Evolutionary conservation across 2,797 vertebrate genomes (phyloP), one percentile per base, ranked within the genome.

Genomic region (Squalus acanthias): DNA sequence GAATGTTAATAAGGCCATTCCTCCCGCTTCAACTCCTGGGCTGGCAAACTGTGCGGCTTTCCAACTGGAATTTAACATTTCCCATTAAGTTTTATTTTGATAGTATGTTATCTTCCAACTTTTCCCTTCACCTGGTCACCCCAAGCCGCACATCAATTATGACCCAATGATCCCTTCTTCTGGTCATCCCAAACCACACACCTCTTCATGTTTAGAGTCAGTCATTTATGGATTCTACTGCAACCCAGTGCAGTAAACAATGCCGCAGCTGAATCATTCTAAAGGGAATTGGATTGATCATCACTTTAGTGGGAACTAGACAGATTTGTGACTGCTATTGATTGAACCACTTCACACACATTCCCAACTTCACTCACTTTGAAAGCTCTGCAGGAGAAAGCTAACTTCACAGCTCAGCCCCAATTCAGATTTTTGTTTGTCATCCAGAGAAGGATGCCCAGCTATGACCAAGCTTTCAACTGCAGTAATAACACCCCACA

Each of bases 301-400:
- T 20, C 63, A 65, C 65, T 65, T 92, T 65, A 65, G 57, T 92
- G 15, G 33, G 26, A 13, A 63, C 17, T 20, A n/a, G 89, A 65
- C 29, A 92, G 89, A 92, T 92, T 92, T 92, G 89, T 1, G 15
- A 92, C 89, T 65, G 33, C 89, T 20, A 65, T 92, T 65, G 89
- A 65, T 20, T n/a, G 29, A 65, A 13, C n/a, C 60, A 39, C 17
- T 65, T 39, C 33, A 20, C 29, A 92, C 60, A 33, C 26, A 65
- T 92, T 92, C 60, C n/a, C 29, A 92, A 65, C 13, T 65, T 63
- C 9, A 91, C 29, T 63, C 60, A 92, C 29, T 20, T 15, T 20
- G 60, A 65, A 63, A 92, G 60, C 60, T 92, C 67, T 72, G 67
- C 67, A 72, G 24, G 29, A 95, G 67, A 53, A 72, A 95, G 46